Conservation (phyloP, 2,797 vertebrate species). For the Gadopsis marmoratus region DNA sequence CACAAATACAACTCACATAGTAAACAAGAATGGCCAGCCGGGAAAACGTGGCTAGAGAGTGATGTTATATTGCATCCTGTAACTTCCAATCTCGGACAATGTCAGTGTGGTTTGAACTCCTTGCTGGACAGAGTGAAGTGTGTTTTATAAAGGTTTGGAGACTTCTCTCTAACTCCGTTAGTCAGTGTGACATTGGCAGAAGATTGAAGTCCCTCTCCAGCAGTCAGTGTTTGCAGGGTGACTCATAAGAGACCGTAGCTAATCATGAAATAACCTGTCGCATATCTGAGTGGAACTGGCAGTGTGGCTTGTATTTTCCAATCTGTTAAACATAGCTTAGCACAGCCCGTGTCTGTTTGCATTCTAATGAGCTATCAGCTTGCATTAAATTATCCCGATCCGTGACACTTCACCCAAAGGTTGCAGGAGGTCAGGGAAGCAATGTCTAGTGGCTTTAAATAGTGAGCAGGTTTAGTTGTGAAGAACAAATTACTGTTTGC, state of each 20-base stretch:
- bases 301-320: slow-evolving; percentile 73
- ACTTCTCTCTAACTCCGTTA: slow-evolving; percentile 68
- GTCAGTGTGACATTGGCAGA: slow-evolving; percentile 74
- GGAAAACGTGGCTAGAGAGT: slow-evolving; percentile 15
- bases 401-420: slow-evolving; percentile 72
- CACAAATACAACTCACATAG: slow-evolving; percentile 25
- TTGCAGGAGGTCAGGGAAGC: slow-evolving; percentile 69
- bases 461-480: slow-evolving; percentile 61
- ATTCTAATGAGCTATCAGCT: slow-evolving; percentile 80
- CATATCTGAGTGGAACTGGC: slow-evolving; percentile 72
- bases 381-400: slow-evolving; percentile 76
- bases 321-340: slow-evolving; percentile 76
- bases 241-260: slow-evolving; percentile 78
- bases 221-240: slow-evolving; percentile 71
- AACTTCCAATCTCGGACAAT: slow-evolving; percentile 38
- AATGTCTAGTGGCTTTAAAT: slow-evolving; percentile 53
- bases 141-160: slow-evolving; percentile 58
- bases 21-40: neutral
- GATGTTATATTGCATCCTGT: slow-evolving; percentile 35
- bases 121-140: slow-evolving; percentile 41
- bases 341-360: slow-evolving; percentile 64
- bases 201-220: slow-evolving; percentile 75
- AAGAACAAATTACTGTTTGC: slow-evolving; percentile 38
- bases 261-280: slow-evolving; percentile 81
- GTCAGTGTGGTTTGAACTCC: slow-evolving; percentile 40